These are phyloP conservation scores for Anastatus disparis DNA, from an alignment of 1,140 invertebrate genomes.

Conservation along the genomic window DNA sequence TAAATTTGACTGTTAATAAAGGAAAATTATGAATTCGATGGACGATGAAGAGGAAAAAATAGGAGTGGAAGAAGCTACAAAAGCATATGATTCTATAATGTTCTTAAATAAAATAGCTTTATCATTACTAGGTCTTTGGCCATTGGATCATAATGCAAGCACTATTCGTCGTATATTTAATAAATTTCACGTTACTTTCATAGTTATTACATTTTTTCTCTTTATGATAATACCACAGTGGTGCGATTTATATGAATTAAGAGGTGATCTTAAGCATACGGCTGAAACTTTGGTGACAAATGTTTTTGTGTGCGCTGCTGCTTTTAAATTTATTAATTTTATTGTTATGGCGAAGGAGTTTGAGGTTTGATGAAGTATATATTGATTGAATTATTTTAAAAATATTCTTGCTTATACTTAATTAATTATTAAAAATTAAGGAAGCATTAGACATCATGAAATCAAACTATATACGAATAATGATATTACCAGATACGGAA, in stretches of 20 bases:
- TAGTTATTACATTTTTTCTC: not conserved
- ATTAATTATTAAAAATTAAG: not conserved
- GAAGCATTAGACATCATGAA: not conserved
- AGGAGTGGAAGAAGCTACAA: too few relatives aligned
- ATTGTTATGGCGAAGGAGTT: not conserved
- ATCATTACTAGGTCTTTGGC: not conserved
- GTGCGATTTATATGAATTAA: constrained; percentile 23
- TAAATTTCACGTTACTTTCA: not conserved
- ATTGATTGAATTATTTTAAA: not conserved
- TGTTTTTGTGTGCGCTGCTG: not conserved
- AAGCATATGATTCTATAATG: too few relatives aligned
- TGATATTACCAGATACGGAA: not conserved
- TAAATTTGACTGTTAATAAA: too few relatives aligned
- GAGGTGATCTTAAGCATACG: constrained; percentile 15
- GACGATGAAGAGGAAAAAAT: too few relatives aligned
- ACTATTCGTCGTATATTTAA: not conserved
- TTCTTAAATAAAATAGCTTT: not conserved
- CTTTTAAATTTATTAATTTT: not conserved
- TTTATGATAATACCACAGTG: not conserved
- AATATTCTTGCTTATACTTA: not conserved
- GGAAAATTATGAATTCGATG: too few relatives aligned
- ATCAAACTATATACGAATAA: not conserved
- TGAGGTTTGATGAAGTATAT: not conserved
- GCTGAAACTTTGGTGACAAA: constrained; percentile 13
- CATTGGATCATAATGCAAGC: not conserved